Evolutionary conservation across 1,140 invertebrate species (phyloP).

Genomic region (Stratiolaelaps scimitus): DNA sequence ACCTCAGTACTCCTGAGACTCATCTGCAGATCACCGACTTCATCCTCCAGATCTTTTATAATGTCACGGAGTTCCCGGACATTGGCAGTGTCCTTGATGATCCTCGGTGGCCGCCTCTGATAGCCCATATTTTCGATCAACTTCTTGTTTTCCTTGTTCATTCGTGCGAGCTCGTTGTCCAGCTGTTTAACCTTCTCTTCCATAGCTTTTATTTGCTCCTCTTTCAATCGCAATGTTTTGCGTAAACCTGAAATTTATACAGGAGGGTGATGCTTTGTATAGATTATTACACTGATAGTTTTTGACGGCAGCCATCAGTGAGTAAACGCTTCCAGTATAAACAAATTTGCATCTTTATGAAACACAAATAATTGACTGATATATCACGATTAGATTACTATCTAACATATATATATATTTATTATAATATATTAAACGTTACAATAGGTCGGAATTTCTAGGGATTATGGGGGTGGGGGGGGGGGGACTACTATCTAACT

Average conservation of each 20-base stretch:
- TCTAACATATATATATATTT: too few species aligned
- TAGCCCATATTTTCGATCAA: slow-evolving; percentile 43
- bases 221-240: slow-evolving; percentile 37
- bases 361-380: too few species aligned
- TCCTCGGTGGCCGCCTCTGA: slow-evolving; percentile 53
- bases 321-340: too few species aligned
- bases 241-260: too few species aligned
- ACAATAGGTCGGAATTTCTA: too few species aligned
- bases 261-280: too few species aligned
- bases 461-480: too few species aligned
- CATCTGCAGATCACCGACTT: slow-evolving; percentile 56
- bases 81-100: slow-evolving; percentile 55
- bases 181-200: slow-evolving; percentile 37
- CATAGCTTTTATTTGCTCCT: slow-evolving; percentile 39
- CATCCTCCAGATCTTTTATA: slow-evolving; percentile 62
- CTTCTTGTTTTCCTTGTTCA: slow-evolving; percentile 44
- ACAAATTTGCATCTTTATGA: too few species aligned
- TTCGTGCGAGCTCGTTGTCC: slow-evolving; percentile 41
- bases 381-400: too few species aligned
- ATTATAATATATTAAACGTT: too few species aligned
- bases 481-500: too few species aligned
- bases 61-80: slow-evolving; percentile 58
- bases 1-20: slow-evolving; percentile 50
- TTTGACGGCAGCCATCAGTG: slow-evolving; percentile 32
- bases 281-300: too few species aligned